Evolutionary conservation across 2,888 invertebrate species (phyloP).

Genomic region (Epirrita christyi): DNA sequence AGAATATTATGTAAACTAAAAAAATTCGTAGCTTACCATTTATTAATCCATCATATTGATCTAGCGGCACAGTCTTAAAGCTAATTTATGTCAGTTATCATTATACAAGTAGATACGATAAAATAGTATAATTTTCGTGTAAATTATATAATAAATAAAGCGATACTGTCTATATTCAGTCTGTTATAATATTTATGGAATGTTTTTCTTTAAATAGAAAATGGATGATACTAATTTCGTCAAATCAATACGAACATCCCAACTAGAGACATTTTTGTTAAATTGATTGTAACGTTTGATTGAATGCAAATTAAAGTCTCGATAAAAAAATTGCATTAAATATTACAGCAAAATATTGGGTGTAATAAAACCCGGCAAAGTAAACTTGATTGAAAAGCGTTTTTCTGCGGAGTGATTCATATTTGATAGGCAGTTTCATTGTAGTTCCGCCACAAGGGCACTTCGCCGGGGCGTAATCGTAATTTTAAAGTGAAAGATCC

Average conservation of each 20-base stretch:
- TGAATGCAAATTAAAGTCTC: neutral
- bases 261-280: neutral
- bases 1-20: constrained; percentile 18
- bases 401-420: too few relatives aligned
- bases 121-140: constrained; percentile 37
- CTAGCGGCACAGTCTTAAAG: constrained; percentile 37
- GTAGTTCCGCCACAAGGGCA: neutral
- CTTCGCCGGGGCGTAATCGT: neutral
- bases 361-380: constrained; percentile 9
- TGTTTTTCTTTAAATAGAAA: constrained; percentile 47
- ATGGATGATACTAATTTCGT: constrained; percentile 33
- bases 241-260: neutral
- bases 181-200: constrained; percentile 64
- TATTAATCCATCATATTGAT: constrained; percentile 9
- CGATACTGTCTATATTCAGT: constrained; percentile 61
- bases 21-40: constrained; percentile 18
- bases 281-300: neutral
- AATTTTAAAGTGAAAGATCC: neutral
- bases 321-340: constrained; percentile 3
- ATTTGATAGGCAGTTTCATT: too few relatives aligned
- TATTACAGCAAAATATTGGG: constrained; percentile 4
- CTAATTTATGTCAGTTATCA: constrained; percentile 31
- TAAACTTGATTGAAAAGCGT: neutral
- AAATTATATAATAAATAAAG: constrained; percentile 45
- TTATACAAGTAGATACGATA: constrained; percentile 26